Conservation (phyloP, 2,113 vertebrate species). For the Urocolius indicus region DNA sequence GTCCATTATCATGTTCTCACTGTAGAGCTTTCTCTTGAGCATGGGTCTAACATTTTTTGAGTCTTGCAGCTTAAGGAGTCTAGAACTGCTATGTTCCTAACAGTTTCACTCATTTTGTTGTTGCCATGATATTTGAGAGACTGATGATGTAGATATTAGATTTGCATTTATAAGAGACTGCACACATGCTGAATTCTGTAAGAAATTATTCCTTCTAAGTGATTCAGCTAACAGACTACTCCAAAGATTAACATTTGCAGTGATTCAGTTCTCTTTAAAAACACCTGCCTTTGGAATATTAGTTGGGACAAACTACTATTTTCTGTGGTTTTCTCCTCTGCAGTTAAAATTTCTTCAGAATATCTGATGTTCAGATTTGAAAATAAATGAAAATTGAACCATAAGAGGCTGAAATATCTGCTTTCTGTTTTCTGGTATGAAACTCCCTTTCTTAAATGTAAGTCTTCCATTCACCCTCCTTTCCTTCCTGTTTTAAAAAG, state of each 20-base stretch:
- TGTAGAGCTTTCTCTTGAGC: not conserved
- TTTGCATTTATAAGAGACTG: not conserved
- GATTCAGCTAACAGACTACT: not conserved
- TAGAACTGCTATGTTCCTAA: not conserved
- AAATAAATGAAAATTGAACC: not conserved
- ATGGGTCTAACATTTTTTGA: not conserved
- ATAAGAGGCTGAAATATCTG: not conserved
- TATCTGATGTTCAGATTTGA: not conserved
- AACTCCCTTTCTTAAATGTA: not conserved
- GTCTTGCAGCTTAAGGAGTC: not conserved
- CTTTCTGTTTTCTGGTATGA: not conserved
- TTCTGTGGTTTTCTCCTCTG: not conserved
- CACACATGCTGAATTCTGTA: not conserved
- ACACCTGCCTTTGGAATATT: not conserved
- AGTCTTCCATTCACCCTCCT: not conserved
- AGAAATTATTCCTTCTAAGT: not conserved
- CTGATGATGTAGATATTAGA: not conserved
- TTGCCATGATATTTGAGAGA: not conserved
- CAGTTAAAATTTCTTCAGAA: not conserved
- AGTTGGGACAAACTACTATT: not conserved
- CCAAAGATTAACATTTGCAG: not conserved
- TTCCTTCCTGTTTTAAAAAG: not conserved
- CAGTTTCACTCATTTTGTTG: not conserved
- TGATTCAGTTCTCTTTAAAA: not conserved
- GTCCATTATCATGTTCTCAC: not conserved